phyloP scores from a whole-genome alignment of 2,888 invertebrate genomes.

The Geophilus truncorum region DNA sequence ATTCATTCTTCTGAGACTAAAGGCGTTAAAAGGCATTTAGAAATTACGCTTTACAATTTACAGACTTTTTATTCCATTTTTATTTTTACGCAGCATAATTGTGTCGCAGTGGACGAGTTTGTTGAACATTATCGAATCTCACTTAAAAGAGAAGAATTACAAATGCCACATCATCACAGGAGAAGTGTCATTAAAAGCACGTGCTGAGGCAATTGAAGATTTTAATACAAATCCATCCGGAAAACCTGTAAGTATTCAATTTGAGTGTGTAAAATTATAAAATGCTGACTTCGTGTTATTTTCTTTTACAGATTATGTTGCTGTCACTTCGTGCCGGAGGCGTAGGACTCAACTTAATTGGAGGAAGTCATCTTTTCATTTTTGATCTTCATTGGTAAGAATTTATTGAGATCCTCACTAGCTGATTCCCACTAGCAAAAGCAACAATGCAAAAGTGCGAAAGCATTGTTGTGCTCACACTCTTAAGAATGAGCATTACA shows the following conservation, averaged over 20 bases:
- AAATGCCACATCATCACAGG: slow-evolving; percentile 68
- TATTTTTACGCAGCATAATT: slow-evolving; percentile 52
- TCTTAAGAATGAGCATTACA: too few species aligned
- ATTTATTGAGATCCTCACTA: not conserved
- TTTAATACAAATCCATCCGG: slow-evolving; percentile 62
- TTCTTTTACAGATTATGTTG: slow-evolving; percentile 55
- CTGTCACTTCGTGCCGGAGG: slow-evolving; percentile 90
- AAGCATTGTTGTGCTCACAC: too few species aligned
- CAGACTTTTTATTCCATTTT: not conserved
- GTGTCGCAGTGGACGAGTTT: slow-evolving; percentile 92
- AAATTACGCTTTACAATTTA: not conserved
- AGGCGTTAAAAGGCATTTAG: not conserved
- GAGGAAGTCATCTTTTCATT: slow-evolving; percentile 84
- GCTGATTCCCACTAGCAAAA: not conserved
- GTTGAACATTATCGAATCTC: slow-evolving; percentile 64
- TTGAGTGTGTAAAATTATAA: not conserved
- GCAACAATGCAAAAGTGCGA: too few species aligned
- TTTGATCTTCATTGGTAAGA: slow-evolving; percentile 86
- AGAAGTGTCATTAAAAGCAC: slow-evolving; percentile 62
- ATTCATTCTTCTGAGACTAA: not conserved
- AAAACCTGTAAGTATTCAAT: slow-evolving; percentile 53
- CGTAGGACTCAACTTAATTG: slow-evolving; percentile 86
- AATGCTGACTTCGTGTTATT: not conserved
- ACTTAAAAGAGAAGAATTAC: slow-evolving; percentile 57
- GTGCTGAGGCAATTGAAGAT: slow-evolving; percentile 63